These are phyloP conservation scores for Lepisosteus oculatus DNA, from an alignment of 2,113 vertebrate genomes.

Conservation along the genomic window DNA sequence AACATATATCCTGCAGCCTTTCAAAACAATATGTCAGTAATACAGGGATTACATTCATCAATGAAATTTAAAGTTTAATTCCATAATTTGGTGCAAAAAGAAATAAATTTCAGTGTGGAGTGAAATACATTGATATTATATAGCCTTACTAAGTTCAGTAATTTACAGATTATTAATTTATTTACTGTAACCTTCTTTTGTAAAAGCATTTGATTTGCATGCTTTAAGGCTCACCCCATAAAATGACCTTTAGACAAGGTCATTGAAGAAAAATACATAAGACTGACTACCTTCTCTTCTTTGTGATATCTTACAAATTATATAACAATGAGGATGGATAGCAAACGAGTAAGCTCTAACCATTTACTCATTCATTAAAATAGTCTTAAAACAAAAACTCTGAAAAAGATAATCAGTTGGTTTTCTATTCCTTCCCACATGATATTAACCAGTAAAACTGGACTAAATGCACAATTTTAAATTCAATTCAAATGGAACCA, in stretches of 20 bases:
- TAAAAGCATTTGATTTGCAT: slow-evolving; percentile 45
- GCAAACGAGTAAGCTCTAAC: slow-evolving; percentile 2
- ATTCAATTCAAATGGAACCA: no score
- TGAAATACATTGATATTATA: slow-evolving; percentile 30
- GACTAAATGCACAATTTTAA: neutral
- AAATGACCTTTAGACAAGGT: slow-evolving; percentile 11
- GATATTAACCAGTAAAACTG: slow-evolving; percentile 10
- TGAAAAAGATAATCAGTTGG: neutral
- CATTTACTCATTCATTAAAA: no score
- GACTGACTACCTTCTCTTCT: slow-evolving; percentile 7
- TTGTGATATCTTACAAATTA: no score
- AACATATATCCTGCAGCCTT: no score
- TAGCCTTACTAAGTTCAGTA: neutral
- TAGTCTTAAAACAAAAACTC: neutral
- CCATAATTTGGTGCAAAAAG: neutral
- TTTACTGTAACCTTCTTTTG: slow-evolving; percentile 22
- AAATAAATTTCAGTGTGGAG: slow-evolving; percentile 50
- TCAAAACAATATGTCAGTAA: neutral
- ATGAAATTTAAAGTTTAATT: neutral
- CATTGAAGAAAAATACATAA: slow-evolving; percentile 42
- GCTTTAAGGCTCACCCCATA: slow-evolving; percentile 31
- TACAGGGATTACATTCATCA: neutral
- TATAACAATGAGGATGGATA: neutral
- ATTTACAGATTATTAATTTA: neutral
- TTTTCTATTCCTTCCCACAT: slow-evolving; percentile 22